A percentile compares a stretch with the other conserved stretches of the same genome.
phyloP scores from a whole-genome alignment of 2,113 vertebrate genomes.

The Mesocricetus auratus region DNA sequence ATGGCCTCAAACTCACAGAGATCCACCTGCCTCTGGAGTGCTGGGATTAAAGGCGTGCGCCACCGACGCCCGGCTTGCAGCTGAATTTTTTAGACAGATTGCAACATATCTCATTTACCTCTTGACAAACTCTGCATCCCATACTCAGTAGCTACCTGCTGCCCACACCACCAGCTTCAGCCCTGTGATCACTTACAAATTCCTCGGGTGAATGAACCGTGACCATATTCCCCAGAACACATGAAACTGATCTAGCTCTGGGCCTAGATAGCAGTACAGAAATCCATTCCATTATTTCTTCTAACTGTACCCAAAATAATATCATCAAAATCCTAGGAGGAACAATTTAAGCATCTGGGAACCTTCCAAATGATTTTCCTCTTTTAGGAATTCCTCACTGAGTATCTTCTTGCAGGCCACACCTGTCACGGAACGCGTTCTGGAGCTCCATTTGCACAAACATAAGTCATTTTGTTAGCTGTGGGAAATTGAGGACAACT shows the following conservation, averaged over 20 bases:
- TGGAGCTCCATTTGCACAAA: not conserved
- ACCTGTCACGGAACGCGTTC: not conserved
- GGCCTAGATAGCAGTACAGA: not conserved
- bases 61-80: no score
- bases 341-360: not conserved
- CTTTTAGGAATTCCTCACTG: slow-evolving; percentile 4
- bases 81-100: not conserved
- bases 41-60: no score
- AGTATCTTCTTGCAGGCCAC: not conserved
- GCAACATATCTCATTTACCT: not conserved
- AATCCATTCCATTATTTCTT: not conserved
- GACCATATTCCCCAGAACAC: not conserved
- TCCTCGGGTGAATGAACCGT: not conserved
- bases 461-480: not conserved
- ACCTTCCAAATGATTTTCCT: slow-evolving; percentile 39
- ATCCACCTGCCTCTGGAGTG: no score
- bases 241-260: not conserved
- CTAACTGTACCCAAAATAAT: not conserved
- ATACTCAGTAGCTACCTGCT: not conserved
- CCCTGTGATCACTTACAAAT: not conserved
- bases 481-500: not conserved
- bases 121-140: not conserved
- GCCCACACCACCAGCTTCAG: not conserved
- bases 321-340: not conserved
- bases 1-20: no score